Evolutionary conservation across 2,888 invertebrate genomes (phyloP).

Genomic region (Esperia sulphurella): DNA sequence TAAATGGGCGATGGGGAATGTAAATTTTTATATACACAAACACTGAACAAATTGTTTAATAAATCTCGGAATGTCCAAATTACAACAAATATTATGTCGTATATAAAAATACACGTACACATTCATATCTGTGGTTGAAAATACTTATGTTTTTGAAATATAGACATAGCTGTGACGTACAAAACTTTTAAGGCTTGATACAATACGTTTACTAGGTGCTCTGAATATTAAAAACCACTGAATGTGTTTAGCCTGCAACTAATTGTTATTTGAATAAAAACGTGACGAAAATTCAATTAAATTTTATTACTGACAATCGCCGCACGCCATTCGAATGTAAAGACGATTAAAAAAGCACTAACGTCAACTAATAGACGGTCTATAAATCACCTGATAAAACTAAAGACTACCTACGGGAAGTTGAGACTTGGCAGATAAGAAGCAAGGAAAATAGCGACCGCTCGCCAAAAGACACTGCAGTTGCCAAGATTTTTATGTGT

Average conservation of each 20-base stretch:
- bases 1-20: too few relatives aligned
- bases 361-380: slow-evolving; percentile 2
- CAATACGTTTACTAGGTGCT: slow-evolving; percentile 15
- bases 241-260: slow-evolving; percentile 32
- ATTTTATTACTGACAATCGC: slow-evolving; percentile 8
- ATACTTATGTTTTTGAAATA: neutral
- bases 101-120: too few relatives aligned
- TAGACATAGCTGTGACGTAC: neutral
- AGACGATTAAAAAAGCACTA: slow-evolving; percentile 25
- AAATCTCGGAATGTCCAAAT: too few relatives aligned
- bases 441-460: slow-evolving; percentile 21
- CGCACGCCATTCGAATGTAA: slow-evolving; percentile 25
- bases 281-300: slow-evolving; percentile 35
- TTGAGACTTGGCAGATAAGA: slow-evolving; percentile 29
- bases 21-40: too few relatives aligned
- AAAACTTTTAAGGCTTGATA: slow-evolving; percentile 6
- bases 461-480: slow-evolving; percentile 20
- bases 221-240: slow-evolving; percentile 32
- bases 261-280: slow-evolving; percentile 62
- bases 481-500: slow-evolving; percentile 32
- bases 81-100: too few relatives aligned
- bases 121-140: too few relatives aligned
- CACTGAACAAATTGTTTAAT: too few relatives aligned
- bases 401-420: slow-evolving; percentile 22
- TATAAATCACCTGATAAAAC: slow-evolving; percentile 3